A percentile compares a stretch with the other conserved stretches of the same genome.
Conservation (phyloP, 2,888 invertebrate genomes). For the Nebria salina region DNA sequence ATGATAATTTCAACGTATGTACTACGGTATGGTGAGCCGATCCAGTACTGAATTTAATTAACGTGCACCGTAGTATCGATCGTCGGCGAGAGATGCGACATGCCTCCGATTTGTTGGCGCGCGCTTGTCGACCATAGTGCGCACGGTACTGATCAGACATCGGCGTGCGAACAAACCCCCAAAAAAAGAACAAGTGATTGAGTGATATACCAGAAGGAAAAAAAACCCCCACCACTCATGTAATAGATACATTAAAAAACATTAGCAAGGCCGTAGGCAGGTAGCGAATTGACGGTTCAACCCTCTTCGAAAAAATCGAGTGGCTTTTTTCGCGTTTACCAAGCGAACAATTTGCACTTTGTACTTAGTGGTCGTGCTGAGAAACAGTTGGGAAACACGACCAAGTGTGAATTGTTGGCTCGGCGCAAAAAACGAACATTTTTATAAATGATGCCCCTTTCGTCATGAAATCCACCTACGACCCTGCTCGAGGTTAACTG, state of each 20-base stretch:
- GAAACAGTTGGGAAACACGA: too few species aligned
- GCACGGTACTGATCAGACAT: neutral
- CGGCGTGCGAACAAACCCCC: neutral
- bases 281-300: neutral
- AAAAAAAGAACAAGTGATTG: neutral
- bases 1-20: neutral
- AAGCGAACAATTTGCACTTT: neutral
- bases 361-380: neutral
- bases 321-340: neutral
- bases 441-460: neutral
- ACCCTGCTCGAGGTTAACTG: neutral
- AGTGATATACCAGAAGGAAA: neutral
- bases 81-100: conserved; percentile 7
- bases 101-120: conserved; percentile 8
- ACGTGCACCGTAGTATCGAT: conserved; percentile 24
- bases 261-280: conserved; percentile 1
- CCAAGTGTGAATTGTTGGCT: too few species aligned
- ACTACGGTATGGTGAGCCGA: conserved; percentile 11
- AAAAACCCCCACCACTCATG: neutral
- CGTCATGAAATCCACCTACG: neutral
- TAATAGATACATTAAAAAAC: neutral
- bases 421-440: too few species aligned
- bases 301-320: neutral
- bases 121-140: neutral
- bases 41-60: conserved; percentile 40